Evolutionary conservation across 1,140 invertebrate genomes (phyloP).

Genomic region (Tetramorium alpestre): DNA sequence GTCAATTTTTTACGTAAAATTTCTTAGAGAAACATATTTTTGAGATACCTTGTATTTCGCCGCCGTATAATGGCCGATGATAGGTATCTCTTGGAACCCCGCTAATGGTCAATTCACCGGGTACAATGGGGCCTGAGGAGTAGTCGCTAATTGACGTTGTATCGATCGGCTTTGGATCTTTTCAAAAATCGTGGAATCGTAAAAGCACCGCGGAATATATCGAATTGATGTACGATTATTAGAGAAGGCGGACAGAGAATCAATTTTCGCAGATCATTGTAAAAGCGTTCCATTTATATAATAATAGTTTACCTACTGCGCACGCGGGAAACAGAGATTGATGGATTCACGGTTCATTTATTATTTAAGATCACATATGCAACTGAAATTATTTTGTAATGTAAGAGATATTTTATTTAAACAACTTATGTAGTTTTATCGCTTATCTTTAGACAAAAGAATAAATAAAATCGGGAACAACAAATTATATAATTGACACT

Average conservation of each 20-base stretch:
- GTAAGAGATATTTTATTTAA: neutral
- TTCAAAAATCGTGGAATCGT: conserved; percentile 36
- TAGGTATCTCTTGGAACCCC: conserved; percentile 6
- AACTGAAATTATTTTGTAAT: neutral
- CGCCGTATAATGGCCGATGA: conserved; percentile 19
- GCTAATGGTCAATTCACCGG: conserved; percentile 28
- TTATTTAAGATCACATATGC: conserved; percentile 18
- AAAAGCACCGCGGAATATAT: conserved; percentile 11
- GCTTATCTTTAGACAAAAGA: neutral
- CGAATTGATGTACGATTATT: conserved; percentile 38
- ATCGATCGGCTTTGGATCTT: neutral
- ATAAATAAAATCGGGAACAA: neutral
- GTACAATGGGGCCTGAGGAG: neutral
- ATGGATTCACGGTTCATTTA: conserved; percentile 49
- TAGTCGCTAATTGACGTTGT: conserved; percentile 41
- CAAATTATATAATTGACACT: neutral
- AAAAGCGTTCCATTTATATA: conserved; percentile 9
- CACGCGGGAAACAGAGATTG: conserved; percentile 39
- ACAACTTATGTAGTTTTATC: neutral
- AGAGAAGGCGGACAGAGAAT: conserved; percentile 47
- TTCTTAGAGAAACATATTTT: conserved; percentile 1
- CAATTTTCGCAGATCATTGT: conserved; percentile 52
- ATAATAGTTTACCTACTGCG: conserved; percentile 8
- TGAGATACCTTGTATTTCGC: conserved; percentile 17
- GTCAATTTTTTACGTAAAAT: conserved; percentile 11